Percentiles rank a stretch among this genome's conserved stretches.
These are phyloP conservation scores for Corythoichthys haematopterus DNA, from an alignment of 2,113 vertebrate genomes.

Conservation along the genomic window DNA sequence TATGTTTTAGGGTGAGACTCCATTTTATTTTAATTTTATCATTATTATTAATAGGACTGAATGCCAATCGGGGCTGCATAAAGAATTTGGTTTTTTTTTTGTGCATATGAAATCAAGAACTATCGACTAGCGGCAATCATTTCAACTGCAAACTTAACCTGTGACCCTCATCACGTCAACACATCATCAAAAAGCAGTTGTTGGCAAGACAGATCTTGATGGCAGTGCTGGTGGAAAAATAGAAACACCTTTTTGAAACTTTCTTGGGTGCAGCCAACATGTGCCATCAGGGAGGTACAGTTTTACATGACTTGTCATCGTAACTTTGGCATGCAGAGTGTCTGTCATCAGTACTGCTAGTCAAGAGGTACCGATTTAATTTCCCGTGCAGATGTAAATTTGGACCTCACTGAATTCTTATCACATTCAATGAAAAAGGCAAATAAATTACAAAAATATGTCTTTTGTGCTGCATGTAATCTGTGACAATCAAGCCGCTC, in stretches of 20 bases:
- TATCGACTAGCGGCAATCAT: background rate
- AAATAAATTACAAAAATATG: background rate
- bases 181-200: background rate
- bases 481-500: background rate
- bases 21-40: too few relatives aligned
- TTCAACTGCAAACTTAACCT: background rate
- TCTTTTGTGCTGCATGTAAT: background rate
- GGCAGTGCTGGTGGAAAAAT: background rate
- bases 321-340: constrained; percentile 28
- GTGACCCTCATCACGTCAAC: background rate
- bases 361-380: background rate
- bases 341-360: constrained; percentile 23
- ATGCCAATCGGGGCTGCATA: background rate
- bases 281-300: constrained; percentile 9
- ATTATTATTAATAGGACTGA: too few relatives aligned
- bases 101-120: background rate
- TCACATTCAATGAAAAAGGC: background rate
- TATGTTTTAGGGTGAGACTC: too few relatives aligned
- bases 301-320: constrained; percentile 24
- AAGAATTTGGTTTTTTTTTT: background rate
- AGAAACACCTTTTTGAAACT: constrained; percentile 49
- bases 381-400: background rate
- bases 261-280: constrained; percentile 29
- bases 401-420: background rate
- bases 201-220: background rate